Conservation (phyloP, 2,113 vertebrate species). For the Ammospiza nelsoni region DNA sequence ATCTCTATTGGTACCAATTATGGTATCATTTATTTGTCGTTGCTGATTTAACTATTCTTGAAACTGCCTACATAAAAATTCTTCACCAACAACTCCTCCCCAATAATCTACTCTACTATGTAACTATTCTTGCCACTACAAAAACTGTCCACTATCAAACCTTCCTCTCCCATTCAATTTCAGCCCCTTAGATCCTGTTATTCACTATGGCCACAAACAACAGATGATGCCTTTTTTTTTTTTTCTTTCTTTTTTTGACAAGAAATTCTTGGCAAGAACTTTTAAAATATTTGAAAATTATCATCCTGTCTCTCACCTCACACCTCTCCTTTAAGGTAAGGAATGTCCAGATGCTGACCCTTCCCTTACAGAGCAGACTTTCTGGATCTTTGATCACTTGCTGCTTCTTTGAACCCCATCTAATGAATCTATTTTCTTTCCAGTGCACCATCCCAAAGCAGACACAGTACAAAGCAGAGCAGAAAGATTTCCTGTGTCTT, state of each 20-base stretch:
- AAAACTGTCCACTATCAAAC: neutral
- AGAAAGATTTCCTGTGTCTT: neutral
- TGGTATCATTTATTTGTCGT: neutral
- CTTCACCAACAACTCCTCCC: neutral
- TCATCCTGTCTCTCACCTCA: neutral
- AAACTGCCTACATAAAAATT: neutral
- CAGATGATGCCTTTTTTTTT: neutral
- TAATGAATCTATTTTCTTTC: neutral
- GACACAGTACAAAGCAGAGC: neutral
- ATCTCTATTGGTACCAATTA: neutral
- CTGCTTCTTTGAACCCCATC: neutral
- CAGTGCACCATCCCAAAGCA: neutral
- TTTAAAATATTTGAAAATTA: neutral
- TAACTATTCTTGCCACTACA: neutral
- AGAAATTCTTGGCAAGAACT: neutral
- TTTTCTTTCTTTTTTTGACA: neutral
- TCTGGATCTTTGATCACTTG: neutral
- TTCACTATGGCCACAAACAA: neutral
- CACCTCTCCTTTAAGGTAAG: neutral
- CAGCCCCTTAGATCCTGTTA: neutral
- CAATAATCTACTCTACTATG: neutral
- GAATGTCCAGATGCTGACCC: neutral
- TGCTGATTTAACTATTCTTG: neutral
- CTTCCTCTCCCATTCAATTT: neutral
- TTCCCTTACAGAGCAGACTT: neutral